Evolutionary conservation across 2,888 invertebrate genomes (phyloP).

Genomic region (Drosophila borborema): DNA sequence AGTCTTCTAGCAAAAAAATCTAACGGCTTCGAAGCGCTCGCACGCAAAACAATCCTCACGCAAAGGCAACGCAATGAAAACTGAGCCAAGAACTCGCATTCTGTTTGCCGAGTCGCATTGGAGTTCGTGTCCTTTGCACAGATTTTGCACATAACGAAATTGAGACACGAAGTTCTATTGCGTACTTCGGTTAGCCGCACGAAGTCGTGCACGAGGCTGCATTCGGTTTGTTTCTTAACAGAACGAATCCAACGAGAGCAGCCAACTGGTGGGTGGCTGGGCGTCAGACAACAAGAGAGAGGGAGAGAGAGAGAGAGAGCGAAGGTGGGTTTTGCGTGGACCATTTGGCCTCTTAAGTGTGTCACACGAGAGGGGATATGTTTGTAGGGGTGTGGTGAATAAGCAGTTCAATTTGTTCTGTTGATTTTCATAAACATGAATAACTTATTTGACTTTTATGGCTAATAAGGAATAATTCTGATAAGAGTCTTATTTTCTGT

Average conservation of each 20-base stretch:
- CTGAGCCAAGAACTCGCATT: conserved; percentile 53
- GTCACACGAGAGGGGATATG: conserved; percentile 21
- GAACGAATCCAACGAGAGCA: conserved; percentile 30
- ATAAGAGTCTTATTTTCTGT: not conserved
- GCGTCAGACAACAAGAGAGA: not conserved
- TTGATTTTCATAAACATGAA: not conserved
- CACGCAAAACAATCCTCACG: conserved; percentile 53
- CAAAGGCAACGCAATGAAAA: conserved; percentile 75
- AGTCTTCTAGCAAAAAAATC: conserved; percentile 23
- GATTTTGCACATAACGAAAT: conserved; percentile 35
- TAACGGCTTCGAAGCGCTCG: conserved; percentile 14
- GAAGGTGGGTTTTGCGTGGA: conserved; percentile 5
- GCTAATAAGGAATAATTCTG: not conserved
- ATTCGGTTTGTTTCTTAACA: conserved; percentile 19
- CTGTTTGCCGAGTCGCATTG: conserved; percentile 38
- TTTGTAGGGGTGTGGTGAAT: conserved; percentile 10
- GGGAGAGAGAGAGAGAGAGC: conserved; percentile 4
- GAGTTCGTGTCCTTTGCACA: conserved; percentile 41
- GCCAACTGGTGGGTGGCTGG: not conserved
- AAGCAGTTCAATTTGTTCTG: conserved; percentile 11
- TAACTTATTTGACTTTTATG: not conserved
- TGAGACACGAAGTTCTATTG: conserved; percentile 30
- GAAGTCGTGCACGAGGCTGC: conserved; percentile 36
- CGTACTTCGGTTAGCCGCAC: conserved; percentile 24
- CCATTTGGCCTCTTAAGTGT: conserved; percentile 19